A percentile compares a stretch with the other conserved stretches of the same genome.
Conservation (phyloP, 2,888 invertebrate species). For the Yponomeuta evonymella region DNA sequence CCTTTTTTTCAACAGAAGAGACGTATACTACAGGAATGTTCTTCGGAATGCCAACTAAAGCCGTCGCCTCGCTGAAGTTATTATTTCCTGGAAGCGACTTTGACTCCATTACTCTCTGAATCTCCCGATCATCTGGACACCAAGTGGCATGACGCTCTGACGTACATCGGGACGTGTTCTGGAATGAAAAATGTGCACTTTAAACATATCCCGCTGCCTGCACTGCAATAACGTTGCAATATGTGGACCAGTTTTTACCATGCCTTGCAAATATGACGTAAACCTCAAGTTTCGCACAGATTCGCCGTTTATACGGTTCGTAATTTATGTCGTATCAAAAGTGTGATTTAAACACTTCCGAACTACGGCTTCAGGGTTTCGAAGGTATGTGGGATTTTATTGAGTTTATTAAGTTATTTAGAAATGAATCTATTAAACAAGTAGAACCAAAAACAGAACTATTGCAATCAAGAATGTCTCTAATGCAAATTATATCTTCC, state of each 20-base stretch:
- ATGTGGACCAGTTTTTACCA: background rate
- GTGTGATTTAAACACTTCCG: too few relatives aligned
- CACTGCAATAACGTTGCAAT: background rate
- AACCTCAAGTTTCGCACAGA: background rate
- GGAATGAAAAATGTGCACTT: conserved; percentile 17
- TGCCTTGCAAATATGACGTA: background rate
- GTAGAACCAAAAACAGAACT: background rate
- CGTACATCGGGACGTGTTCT: conserved; percentile 24
- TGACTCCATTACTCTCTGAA: conserved; percentile 15
- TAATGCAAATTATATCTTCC: background rate
- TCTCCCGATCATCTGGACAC: conserved; percentile 35
- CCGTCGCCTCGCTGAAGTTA: conserved; percentile 24
- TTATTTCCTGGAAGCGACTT: conserved; percentile 20
- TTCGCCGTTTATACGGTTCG: background rate
- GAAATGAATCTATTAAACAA: background rate
- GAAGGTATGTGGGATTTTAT: too few relatives aligned
- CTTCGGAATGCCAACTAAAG: conserved; percentile 9
- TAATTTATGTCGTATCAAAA: too few relatives aligned
- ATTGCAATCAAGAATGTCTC: background rate
- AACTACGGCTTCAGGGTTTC: too few relatives aligned
- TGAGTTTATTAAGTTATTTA: background rate
- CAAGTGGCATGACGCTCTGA: conserved; percentile 22
- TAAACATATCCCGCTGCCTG: background rate
- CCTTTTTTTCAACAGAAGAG: conserved; percentile 9
- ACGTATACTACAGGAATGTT: background rate